Percentiles rank a stretch among this genome's conserved stretches.
These are phyloP conservation scores for Clarias pachynema DNA, from an alignment of 2,797 vertebrate genomes.

Conservation along the genomic window DNA sequence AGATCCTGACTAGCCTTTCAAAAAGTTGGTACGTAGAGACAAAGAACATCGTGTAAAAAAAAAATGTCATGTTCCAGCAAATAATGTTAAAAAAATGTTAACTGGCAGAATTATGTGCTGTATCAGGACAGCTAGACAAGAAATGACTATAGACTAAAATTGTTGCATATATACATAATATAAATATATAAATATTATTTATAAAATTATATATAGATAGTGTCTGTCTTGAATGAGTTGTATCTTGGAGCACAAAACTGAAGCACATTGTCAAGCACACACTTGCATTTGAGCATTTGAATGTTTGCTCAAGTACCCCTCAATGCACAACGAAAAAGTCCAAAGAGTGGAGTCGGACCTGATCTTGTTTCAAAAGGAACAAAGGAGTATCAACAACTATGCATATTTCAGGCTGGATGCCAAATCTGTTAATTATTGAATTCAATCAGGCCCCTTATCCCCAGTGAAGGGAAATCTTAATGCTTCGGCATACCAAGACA, in stretches of 20 bases:
- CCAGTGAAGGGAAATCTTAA: no score
- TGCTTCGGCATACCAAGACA: no score
- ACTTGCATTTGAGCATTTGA: not conserved
- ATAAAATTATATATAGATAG: no score
- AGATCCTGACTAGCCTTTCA: conserved; percentile 10
- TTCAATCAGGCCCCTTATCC: no score
- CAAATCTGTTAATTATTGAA: no score
- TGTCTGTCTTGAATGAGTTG: not conserved
- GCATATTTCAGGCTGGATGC: not conserved
- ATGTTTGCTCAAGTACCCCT: not conserved
- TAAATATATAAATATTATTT: no score
- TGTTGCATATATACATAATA: no score
- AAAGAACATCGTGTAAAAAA: not conserved
- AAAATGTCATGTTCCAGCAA: not conserved
- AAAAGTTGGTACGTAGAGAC: not conserved
- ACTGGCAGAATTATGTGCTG: not conserved
- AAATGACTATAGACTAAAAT: not conserved
- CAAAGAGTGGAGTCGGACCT: not conserved
- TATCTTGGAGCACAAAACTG: not conserved
- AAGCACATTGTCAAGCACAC: not conserved
- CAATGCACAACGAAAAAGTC: not conserved
- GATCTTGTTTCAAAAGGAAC: not conserved
- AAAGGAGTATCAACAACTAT: not conserved
- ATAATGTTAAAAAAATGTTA: not conserved
- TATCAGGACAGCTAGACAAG: not conserved